phyloP scores from a whole-genome alignment of 2,888 invertebrate species.

The Deilephila elpenor region DNA sequence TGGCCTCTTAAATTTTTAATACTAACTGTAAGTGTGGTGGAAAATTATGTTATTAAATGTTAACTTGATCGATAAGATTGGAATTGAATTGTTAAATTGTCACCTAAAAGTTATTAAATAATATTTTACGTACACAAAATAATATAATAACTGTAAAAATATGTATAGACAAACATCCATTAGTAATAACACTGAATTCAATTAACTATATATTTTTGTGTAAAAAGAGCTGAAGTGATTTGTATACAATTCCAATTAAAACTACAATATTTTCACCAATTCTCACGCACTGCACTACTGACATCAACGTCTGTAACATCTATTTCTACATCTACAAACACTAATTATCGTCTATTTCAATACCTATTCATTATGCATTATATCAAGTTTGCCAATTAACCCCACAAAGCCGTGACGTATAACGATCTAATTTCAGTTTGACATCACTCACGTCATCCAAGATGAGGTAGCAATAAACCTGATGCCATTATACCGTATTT shows the following conservation, averaged over 20 bases:
- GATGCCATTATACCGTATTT: constrained; percentile 31
- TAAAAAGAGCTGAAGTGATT: too few species aligned
- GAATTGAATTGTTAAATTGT: too few species aligned
- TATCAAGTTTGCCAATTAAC: not conserved
- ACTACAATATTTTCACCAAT: not conserved
- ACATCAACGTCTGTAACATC: too few species aligned
- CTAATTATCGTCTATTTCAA: not conserved
- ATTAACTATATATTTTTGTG: too few species aligned
- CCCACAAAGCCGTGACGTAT: not conserved
- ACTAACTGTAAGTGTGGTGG: not conserved
- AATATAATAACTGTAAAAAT: too few species aligned
- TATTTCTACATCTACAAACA: not conserved
- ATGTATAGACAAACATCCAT: too few species aligned
- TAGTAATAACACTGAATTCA: too few species aligned
- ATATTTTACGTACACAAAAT: too few species aligned
- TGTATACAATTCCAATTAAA: not conserved
- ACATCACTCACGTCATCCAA: constrained; percentile 17
- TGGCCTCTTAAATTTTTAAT: not conserved
- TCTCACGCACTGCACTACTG: too few species aligned
- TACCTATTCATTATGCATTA: not conserved
- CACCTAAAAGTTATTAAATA: too few species aligned
- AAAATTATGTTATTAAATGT: not conserved
- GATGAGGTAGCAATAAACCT: constrained; percentile 24
- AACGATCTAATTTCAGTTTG: constrained; percentile 28
- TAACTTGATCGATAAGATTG: too few species aligned